Conservation (phyloP, 2,797 vertebrate species). For the Hydrolagus colliei region DNA sequence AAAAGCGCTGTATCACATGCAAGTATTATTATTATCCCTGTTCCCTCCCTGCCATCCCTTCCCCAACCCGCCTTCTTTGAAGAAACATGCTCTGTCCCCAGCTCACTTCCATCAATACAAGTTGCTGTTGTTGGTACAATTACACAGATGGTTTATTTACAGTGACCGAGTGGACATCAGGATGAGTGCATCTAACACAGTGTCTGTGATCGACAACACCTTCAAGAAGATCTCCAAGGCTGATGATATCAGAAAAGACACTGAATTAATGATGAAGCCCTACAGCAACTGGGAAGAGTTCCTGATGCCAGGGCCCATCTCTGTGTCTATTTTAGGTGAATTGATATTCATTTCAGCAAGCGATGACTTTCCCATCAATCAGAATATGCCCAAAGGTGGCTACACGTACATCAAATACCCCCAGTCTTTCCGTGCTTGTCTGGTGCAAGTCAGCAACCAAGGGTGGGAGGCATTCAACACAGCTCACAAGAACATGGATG, state of each 20-base stretch:
- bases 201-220: background rate
- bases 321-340: slow-evolving; percentile 36
- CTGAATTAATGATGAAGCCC: background rate
- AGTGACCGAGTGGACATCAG: no score
- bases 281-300: slow-evolving; percentile 36
- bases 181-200: background rate
- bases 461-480: slow-evolving; percentile 44
- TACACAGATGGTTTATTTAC: no score
- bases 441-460: slow-evolving; percentile 44
- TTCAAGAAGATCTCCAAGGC: background rate
- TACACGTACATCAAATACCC: slow-evolving; percentile 40
- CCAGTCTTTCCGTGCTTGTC: slow-evolving; percentile 43
- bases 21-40: no score
- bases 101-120: no score
- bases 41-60: no score
- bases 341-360: slow-evolving; percentile 36
- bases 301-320: slow-evolving; percentile 36
- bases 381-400: background rate
- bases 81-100: no score
- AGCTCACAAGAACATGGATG: slow-evolving; percentile 43
- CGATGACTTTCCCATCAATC: slow-evolving; percentile 34
- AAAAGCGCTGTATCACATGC: no score
- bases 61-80: no score
- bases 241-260: slow-evolving; percentile 1
- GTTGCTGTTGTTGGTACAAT: no score